Evolutionary conservation across 2,113 vertebrate species (phyloP).

Genomic region (Nerophis ophidion): DNA sequence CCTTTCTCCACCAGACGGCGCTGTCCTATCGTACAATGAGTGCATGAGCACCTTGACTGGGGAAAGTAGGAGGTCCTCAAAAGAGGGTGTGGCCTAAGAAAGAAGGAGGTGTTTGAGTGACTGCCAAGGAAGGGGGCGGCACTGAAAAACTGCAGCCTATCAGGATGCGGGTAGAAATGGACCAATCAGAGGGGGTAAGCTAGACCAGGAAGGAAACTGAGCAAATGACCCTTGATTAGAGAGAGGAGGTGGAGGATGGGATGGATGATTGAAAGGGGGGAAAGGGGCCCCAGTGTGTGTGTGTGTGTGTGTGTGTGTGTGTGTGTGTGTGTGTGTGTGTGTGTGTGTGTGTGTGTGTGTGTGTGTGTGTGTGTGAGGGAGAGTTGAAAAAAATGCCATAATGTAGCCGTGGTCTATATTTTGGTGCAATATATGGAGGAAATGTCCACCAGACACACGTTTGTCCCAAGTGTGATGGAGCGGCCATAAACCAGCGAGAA

Average conservation of each 20-base stretch:
- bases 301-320: slow-evolving; percentile 1
- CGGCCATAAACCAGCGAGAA: neutral
- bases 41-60: slow-evolving; percentile 23
- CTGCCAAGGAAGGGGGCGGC: slow-evolving; percentile 15
- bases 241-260: slow-evolving; percentile 38
- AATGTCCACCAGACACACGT: neutral
- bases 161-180: slow-evolving; percentile 11
- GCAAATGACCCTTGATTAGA: slow-evolving; percentile 66
- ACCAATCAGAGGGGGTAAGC: slow-evolving; percentile 54
- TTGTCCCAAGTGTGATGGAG: neutral
- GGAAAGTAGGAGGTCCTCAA: slow-evolving; percentile 19
- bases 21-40: neutral
- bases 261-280: slow-evolving; percentile 13
- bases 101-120: slow-evolving; percentile 22
- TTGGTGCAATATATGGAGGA: slow-evolving; percentile 3
- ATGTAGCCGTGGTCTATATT: slow-evolving; percentile 19
- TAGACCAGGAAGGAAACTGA: slow-evolving; percentile 56
- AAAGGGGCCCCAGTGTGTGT: slow-evolving; percentile 31
- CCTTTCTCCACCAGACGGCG: slow-evolving; percentile 42
- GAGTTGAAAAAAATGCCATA: slow-evolving; percentile 7
- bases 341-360: slow-evolving; percentile 13
- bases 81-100: slow-evolving; percentile 24
- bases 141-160: slow-evolving; percentile 38
- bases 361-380: neutral
- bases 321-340: slow-evolving; percentile 16